phyloP scores from a whole-genome alignment of 2,797 vertebrate genomes.

The Loriculus beryllinus region DNA sequence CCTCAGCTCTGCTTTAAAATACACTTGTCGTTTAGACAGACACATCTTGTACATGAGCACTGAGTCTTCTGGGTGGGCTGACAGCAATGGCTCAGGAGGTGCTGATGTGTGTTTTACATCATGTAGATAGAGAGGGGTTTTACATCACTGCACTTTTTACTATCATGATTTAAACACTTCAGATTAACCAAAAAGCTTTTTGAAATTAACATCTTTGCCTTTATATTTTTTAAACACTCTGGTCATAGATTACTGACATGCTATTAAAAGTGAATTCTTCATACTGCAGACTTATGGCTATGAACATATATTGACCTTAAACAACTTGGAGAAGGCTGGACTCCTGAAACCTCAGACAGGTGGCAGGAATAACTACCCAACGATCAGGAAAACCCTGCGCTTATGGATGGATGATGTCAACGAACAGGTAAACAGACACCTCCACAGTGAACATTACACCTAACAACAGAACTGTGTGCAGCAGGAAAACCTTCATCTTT shows the following conservation, averaged over 20 bases:
- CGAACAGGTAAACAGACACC: conserved; percentile 80
- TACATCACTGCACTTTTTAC: neutral
- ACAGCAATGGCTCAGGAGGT: neutral
- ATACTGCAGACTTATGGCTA: conserved; percentile 89
- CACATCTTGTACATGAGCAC: neutral
- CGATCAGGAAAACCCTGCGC: conserved; percentile 93
- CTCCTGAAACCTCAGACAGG: conserved; percentile 85
- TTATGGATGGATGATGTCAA: conserved; percentile 99
- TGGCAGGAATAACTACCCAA: conserved; percentile 94
- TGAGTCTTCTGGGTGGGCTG: neutral
- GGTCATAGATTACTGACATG: neutral
- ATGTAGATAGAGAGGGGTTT: neutral
- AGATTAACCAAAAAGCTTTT: neutral
- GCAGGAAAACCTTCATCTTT: neutral
- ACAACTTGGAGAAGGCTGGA: conserved; percentile 92
- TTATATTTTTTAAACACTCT: neutral
- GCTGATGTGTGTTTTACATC: neutral
- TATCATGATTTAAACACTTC: neutral
- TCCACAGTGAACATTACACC: accelerated
- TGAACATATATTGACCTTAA: conserved; percentile 91
- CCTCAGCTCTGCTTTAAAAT: neutral
- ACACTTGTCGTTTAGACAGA: neutral
- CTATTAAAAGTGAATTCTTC: neutral
- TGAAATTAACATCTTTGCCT: neutral
- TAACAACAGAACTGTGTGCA: neutral